These are phyloP conservation scores for Archocentrus centrarchus DNA, from an alignment of 2,113 vertebrate genomes.

Conservation along the genomic window DNA sequence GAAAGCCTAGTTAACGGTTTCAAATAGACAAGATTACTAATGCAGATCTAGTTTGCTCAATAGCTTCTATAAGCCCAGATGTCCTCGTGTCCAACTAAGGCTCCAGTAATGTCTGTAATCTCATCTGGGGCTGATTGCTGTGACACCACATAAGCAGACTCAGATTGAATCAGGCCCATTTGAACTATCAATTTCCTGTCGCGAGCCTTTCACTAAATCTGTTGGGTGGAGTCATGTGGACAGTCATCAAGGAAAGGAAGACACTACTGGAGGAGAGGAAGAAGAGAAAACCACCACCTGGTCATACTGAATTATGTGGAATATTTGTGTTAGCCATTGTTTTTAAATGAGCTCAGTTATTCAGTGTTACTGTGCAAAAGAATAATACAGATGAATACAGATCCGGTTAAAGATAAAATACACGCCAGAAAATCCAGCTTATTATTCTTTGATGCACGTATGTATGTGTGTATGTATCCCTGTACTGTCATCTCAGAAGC, in stretches of 20 bases:
- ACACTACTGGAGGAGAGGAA: neutral
- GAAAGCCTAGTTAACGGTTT: constrained; percentile 24
- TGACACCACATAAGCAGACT: constrained; percentile 48
- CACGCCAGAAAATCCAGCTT: neutral
- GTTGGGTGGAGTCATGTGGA: neutral
- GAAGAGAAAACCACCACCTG: neutral
- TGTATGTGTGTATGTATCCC: neutral
- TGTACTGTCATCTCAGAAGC: neutral
- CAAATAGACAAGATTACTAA: constrained; percentile 17
- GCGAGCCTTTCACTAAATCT: constrained; percentile 39
- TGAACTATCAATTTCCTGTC: constrained; percentile 64
- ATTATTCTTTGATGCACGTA: neutral
- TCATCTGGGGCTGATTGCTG: constrained; percentile 61
- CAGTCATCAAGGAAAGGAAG: neutral
- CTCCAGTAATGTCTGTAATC: constrained; percentile 60
- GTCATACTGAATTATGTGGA: neutral
- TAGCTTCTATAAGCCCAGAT: constrained; percentile 55
- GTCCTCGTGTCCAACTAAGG: constrained; percentile 36
- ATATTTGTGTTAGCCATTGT: neutral
- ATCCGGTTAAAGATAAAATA: neutral
- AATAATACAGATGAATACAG: neutral
- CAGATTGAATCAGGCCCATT: constrained; percentile 66
- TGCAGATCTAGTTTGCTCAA: constrained; percentile 44
- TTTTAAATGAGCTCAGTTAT: neutral
- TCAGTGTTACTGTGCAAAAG: neutral